Base-by-base conservation (phyloP, 2,888 invertebrate species). In the Celastrina argiolus region DNA sequence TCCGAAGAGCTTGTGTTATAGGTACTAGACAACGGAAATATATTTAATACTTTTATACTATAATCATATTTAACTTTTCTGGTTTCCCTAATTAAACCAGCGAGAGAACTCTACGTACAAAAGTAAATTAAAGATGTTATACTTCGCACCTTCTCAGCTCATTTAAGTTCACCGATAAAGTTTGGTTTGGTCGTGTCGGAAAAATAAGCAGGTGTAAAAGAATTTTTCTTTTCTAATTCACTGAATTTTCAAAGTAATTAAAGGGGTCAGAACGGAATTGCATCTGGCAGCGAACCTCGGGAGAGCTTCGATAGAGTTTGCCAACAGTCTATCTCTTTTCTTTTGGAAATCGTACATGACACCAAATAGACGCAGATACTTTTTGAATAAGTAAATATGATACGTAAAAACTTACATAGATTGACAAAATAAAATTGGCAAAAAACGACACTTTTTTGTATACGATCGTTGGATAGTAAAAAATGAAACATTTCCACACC, bases 401-500 rank as follows among this genome's bases (percentile, higher is more conserved):
- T 31, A 36, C 10, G 1, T 2, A 12, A 36, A 10, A 3, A 36
- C 10, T 36, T 10, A 51, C 22, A 51, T 51, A 51, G 22, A 16
- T 16, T 18, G 18, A 16, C 45, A 45, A 51, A 51, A 51, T 51
- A 14, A 51, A 51, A 51, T 26, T 7, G 22, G 51, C 14, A 51
- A 51, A 22, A 22, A 51, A 22, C 22, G 14, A 14, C 22, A 51
- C 51, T 51, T 26, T 51, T 58, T 58, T 26, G 56, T 56, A 56
- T 18, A 28, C 28, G 36, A 39, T 61, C 61, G 22, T 36, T 3
- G 22, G 34, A 59, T 59, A 34, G 36, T 59, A 61, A 39, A 56
- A 61, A 61, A 61, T 61, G 61, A 61, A 61, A 61, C 61, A 61
- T 61, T 61, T 36, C 10, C 61, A 39, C 61, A 36, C 36, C 61